Conservation (phyloP, 2,113 vertebrate species). For the Phrynocephalus versicolor region DNA sequence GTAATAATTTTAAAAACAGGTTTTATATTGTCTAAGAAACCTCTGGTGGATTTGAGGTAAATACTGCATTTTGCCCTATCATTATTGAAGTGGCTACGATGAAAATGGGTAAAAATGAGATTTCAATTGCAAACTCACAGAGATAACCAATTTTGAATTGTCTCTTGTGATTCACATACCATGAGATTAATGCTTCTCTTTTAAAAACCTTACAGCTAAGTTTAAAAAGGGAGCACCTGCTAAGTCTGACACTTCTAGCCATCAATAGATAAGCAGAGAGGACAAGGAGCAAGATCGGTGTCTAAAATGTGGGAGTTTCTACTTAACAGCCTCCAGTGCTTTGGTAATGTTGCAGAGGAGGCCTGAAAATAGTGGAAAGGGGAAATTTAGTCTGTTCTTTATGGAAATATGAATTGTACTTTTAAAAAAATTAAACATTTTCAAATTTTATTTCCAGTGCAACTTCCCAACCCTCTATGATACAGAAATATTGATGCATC, state of each 20-base stretch:
- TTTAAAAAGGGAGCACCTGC: conserved; percentile 25
- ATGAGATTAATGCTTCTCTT: not conserved
- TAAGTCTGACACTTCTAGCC: conserved; percentile 33
- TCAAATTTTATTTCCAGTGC: conserved; percentile 82
- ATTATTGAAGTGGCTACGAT: conserved; percentile 42
- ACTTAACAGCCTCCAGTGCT: conserved; percentile 33
- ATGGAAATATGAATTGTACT: conserved; percentile 65
- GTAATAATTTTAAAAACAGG: conserved; percentile 53
- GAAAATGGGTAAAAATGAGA: not conserved
- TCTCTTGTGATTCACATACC: conserved; percentile 39
- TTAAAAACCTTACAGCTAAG: conserved; percentile 45
- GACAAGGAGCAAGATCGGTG: conserved; percentile 46
- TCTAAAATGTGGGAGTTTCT: conserved; percentile 33
- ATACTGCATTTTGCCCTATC: conserved; percentile 47
- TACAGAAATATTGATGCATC: conserved; percentile 71
- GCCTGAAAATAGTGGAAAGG: conserved; percentile 46
- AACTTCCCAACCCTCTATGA: conserved; percentile 73
- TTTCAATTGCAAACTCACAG: conserved; percentile 11
- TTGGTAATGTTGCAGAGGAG: conserved; percentile 44
- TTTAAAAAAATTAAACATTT: conserved; percentile 70
- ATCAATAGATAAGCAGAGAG: conserved; percentile 32
- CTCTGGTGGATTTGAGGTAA: conserved; percentile 35
- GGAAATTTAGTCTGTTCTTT: conserved; percentile 51
- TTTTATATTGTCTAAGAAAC: conserved; percentile 42
- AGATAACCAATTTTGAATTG: conserved; percentile 49